Evolutionary conservation across 35 echinoderm and acorn worm genomes (phyloP).

Genomic region (Strongylocentrotus purpuratus): DNA sequence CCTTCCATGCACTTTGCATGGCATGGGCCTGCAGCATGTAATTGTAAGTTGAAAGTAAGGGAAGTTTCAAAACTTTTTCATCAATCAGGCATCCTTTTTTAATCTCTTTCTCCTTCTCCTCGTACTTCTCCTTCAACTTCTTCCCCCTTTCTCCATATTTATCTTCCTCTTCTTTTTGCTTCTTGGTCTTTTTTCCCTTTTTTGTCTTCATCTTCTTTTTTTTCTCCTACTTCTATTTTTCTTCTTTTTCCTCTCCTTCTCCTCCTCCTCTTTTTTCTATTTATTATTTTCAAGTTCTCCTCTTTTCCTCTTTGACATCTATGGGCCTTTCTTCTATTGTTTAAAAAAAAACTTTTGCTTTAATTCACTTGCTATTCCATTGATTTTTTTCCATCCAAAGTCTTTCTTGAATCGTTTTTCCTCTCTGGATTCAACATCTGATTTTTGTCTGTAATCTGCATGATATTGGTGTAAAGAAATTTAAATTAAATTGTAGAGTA

Average conservation of each 20-base stretch:
- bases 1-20: background rate
- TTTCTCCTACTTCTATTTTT: background rate
- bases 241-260: background rate
- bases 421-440: too few relatives aligned
- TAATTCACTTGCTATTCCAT: too few relatives aligned
- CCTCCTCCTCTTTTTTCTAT: background rate
- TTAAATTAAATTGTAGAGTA: background rate
- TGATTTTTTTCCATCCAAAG: too few relatives aligned
- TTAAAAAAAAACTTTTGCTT: too few relatives aligned
- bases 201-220: background rate
- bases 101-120: background rate
- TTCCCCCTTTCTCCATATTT: background rate
- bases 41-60: background rate
- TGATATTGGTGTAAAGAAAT: too few relatives aligned
- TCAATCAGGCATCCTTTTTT: background rate
- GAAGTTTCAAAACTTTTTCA: background rate
- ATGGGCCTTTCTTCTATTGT: too few relatives aligned
- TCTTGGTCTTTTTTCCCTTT: background rate
- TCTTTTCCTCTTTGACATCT: background rate
- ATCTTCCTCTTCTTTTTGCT: background rate
- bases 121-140: background rate
- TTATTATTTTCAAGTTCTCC: background rate
- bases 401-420: too few relatives aligned
- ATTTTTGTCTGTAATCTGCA: too few relatives aligned
- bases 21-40: background rate